Percentiles rank a stretch among this genome's conserved stretches.
These are phyloP conservation scores for Orycteropus afer DNA, from an alignment of 2,113 vertebrate genomes.

Conservation along the genomic window DNA sequence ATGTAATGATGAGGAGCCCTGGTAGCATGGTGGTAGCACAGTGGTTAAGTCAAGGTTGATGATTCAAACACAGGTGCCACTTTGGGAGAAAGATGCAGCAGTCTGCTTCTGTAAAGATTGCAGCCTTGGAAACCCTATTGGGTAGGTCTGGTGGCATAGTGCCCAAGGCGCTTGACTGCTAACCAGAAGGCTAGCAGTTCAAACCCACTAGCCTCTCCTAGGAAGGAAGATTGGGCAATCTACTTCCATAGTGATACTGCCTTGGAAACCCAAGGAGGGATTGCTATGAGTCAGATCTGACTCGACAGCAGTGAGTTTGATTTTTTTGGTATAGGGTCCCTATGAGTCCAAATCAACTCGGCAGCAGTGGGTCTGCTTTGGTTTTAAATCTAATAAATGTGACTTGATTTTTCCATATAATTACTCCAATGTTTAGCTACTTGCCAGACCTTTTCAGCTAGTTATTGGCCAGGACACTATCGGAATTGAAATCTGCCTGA, in stretches of 20 bases:
- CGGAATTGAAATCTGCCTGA: constrained; percentile 41
- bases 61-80: background rate
- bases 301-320: too few relatives aligned
- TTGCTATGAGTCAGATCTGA: too few relatives aligned
- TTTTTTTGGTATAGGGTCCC: background rate
- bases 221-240: too few relatives aligned
- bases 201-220: too few relatives aligned
- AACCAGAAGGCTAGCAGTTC: too few relatives aligned
- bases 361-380: background rate
- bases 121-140: background rate
- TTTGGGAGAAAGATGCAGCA: background rate
- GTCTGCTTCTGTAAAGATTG: background rate
- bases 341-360: background rate
- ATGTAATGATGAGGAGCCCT: background rate
- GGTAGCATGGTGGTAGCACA: background rate
- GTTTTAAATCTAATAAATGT: background rate
- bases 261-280: too few relatives aligned
- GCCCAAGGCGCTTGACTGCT: too few relatives aligned
- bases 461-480: background rate
- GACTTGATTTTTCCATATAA: background rate
- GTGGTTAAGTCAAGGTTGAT: too few relatives aligned
- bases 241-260: too few relatives aligned
- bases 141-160: background rate
- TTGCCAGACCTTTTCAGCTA: background rate
- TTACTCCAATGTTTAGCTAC: background rate